A percentile compares a stretch with the other conserved stretches of the same genome.
Evolutionary conservation across 1,140 invertebrate species (phyloP).

Genomic region (Drosophila nigrodunni): DNA sequence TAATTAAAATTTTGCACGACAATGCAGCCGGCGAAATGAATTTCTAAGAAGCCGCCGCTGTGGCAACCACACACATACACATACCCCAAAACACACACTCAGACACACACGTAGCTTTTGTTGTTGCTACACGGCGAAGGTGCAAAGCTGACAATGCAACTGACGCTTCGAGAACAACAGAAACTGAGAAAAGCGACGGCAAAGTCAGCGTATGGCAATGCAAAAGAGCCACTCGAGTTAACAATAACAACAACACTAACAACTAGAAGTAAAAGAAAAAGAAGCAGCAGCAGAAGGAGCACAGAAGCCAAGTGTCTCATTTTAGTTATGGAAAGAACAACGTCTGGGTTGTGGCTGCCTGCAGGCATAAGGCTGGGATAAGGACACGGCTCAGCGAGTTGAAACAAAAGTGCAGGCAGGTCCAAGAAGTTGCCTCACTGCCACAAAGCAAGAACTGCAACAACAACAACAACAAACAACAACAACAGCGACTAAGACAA

Average conservation of each 20-base stretch:
- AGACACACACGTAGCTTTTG: too few species aligned
- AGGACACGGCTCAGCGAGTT: slow-evolving; percentile 70
- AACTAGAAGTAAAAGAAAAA: background rate
- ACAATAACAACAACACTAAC: slow-evolving; percentile 17
- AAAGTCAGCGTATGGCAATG: slow-evolving; percentile 32
- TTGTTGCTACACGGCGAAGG: slow-evolving; percentile 28
- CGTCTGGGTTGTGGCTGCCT: slow-evolving; percentile 35
- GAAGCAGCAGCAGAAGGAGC: slow-evolving; percentile 1
- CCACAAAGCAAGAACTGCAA: background rate
- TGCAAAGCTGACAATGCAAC: slow-evolving; percentile 56
- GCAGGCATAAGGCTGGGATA: slow-evolving; percentile 22
- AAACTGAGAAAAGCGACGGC: slow-evolving; percentile 32
- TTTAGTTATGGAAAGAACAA: slow-evolving; percentile 67
- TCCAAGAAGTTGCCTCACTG: slow-evolving; percentile 63
- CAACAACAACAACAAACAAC: too few species aligned
- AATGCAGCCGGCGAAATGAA: slow-evolving; percentile 57
- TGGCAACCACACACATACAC: slow-evolving; percentile 7
- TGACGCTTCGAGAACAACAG: slow-evolving; percentile 36
- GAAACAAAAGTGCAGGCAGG: slow-evolving; percentile 71
- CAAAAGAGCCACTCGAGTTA: slow-evolving; percentile 52
- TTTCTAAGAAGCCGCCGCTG: slow-evolving; percentile 49
- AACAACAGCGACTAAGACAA: background rate
- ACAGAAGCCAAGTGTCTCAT: slow-evolving; percentile 62
- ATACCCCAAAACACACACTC: too few species aligned
- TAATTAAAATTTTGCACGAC: slow-evolving; percentile 74